Conservation (phyloP, 2,888 invertebrate species). For the Aleiodes leptofemur region DNA sequence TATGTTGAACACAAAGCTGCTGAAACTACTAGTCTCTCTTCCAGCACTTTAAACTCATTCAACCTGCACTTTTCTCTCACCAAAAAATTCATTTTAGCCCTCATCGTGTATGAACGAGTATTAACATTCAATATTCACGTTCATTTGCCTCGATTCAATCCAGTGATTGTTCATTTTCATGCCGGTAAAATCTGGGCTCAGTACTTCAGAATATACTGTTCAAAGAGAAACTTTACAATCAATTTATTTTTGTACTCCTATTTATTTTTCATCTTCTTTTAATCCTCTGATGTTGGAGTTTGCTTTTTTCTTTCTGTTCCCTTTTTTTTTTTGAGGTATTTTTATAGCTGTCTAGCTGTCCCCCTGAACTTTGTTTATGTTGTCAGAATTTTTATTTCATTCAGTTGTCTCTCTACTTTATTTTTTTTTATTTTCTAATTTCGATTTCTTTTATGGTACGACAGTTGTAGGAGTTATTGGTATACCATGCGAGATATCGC, state of each 20-base stretch:
- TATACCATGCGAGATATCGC: slow-evolving; percentile 47
- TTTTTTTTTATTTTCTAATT: slow-evolving; percentile 47
- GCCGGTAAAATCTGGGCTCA: background rate
- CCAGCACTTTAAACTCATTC: background rate
- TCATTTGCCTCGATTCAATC: slow-evolving; percentile 29
- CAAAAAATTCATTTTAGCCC: slow-evolving; percentile 27
- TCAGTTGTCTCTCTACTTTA: slow-evolving; percentile 49
- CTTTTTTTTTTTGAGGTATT: slow-evolving; percentile 5
- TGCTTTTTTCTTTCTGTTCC: background rate
- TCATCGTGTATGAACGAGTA: slow-evolving; percentile 3
- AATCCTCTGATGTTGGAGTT: slow-evolving; percentile 14
- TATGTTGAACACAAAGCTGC: slow-evolving; percentile 13
- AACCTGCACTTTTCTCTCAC: slow-evolving; percentile 1
- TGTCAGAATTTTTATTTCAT: slow-evolving; percentile 35
- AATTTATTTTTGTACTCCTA: slow-evolving; percentile 23
- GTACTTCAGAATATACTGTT: background rate
- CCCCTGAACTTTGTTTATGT: slow-evolving; percentile 26
- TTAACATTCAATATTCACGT: slow-evolving; percentile 33
- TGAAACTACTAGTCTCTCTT: background rate
- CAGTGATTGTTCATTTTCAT: slow-evolving; percentile 29
- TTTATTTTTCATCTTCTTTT: slow-evolving; percentile 3
- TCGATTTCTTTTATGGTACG: slow-evolving; percentile 48
- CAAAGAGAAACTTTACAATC: background rate
- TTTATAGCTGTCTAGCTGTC: slow-evolving; percentile 11
- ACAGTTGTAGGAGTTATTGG: slow-evolving; percentile 59